phyloP scores from a whole-genome alignment of 2,888 invertebrate species.

The Megaustenia siamemsis region DNA sequence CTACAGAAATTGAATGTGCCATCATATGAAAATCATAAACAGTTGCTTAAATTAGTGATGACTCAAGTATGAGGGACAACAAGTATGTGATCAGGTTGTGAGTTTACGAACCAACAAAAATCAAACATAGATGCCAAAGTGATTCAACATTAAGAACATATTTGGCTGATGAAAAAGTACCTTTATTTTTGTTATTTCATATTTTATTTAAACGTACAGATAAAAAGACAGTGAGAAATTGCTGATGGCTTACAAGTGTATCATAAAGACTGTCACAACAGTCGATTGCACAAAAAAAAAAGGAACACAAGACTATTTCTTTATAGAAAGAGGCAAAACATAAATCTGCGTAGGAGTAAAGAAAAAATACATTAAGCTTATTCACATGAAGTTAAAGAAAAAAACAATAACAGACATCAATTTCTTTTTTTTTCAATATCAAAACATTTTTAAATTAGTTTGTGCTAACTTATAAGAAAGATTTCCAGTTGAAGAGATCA shows the following conservation, averaged over 20 bases:
- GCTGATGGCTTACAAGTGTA: constrained; percentile 39
- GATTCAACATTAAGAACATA: no score
- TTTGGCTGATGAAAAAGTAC: neutral
- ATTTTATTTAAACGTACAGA: constrained; percentile 36
- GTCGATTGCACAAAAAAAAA: constrained; percentile 33
- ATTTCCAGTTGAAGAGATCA: no score
- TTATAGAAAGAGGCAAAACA: constrained; percentile 21
- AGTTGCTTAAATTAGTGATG: no score
- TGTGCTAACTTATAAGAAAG: neutral
- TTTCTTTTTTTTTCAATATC: neutral
- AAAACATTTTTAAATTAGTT: constrained; percentile 2
- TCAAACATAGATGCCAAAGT: no score
- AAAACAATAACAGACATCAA: constrained; percentile 16
- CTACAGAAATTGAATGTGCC: no score
- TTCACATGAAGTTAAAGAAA: neutral
- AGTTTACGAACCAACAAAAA: no score
- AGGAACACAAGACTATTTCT: neutral
- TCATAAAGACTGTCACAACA: constrained; percentile 24
- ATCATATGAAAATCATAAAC: no score
- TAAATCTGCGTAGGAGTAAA: neutral
- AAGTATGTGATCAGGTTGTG: no score
- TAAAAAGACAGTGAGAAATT: constrained; percentile 31
- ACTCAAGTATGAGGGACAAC: no score
- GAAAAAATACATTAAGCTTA: constrained; percentile 6
- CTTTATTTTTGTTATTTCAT: constrained; percentile 20